Evolutionary conservation across 2,888 invertebrate species (phyloP), one percentile per base, ranked within the genome.

Genomic region (Micoletzkya japonica): DNA sequence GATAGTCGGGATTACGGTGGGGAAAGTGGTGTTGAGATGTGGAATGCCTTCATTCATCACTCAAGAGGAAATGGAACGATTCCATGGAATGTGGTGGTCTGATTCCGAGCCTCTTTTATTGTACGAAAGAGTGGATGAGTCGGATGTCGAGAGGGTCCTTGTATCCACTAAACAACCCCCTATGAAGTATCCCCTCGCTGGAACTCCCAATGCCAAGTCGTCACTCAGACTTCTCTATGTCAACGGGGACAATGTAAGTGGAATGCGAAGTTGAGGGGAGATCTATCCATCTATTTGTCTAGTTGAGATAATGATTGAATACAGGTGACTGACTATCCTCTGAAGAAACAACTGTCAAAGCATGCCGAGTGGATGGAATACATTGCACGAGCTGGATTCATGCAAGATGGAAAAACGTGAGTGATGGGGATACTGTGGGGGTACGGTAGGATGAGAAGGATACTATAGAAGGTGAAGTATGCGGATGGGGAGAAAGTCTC

Each of bases 281-380:
- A 54, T 54, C 17, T 7, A 54, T 24, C 24, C 54, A n/a, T 54
- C 24, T 54, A 54, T 44, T 20, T 44, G 20, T 44, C 34, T 6
- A 39, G 10, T 59, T 17, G 26, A 20, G 7, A 39, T 39, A 10
- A 24, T 26, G 17, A 4, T 36, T 44, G 14, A 1, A 6, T 72
- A 30, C 20, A 75, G 75, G 72, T 74, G 0, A 49, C 68, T 10
- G 81, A 81, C 59, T 63, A 70, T 39, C 66, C 60, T 1, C 58
- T 84, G 60, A 64, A 64, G 4, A 32, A 54, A 7, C 61, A 74
- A n/a, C 67, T 85, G 26, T 50, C 71, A 4, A 67, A 71, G 0
- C 50, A 92, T 73, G 94, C 94, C 86, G 92, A 94, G 0, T 93
- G 93, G 92, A 91, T 92, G 88, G 97, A 98, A 85, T 98, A 98